phyloP scores from a whole-genome alignment of 2,113 vertebrate species.

The Callochromis pleurospilus region DNA sequence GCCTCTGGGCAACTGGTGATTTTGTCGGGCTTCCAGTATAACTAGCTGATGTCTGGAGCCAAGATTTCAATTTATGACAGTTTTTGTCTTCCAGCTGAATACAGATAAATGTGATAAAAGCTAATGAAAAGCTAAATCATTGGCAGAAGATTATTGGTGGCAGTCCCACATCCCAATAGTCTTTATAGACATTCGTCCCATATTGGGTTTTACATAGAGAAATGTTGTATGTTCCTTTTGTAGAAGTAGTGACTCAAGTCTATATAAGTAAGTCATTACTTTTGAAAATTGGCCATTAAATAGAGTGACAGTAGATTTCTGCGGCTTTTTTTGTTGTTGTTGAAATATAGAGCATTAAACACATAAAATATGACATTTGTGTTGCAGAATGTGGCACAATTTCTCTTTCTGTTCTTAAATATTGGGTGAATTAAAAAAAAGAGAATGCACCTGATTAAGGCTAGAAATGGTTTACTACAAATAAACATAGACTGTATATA shows the following conservation, averaged over 20 bases:
- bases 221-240: background rate
- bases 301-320: rapidly evolving
- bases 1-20: background rate
- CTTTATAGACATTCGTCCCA: background rate
- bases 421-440: background rate
- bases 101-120: background rate
- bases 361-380: background rate
- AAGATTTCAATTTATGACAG: background rate
- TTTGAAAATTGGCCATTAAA: background rate
- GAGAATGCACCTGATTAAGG: background rate
- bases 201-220: background rate
- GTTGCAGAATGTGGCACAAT: background rate
- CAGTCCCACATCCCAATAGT: background rate
- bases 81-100: background rate
- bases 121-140: background rate
- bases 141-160: background rate
- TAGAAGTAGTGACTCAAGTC: too few species aligned
- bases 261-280: background rate
- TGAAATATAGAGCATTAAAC: background rate
- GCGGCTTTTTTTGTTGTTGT: background rate
- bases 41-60: background rate
- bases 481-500: background rate
- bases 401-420: background rate
- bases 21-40: background rate
- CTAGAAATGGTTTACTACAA: background rate